These are phyloP conservation scores for Archips crataeganus DNA, from an alignment of 2,888 invertebrate species.

Conservation along the genomic window DNA sequence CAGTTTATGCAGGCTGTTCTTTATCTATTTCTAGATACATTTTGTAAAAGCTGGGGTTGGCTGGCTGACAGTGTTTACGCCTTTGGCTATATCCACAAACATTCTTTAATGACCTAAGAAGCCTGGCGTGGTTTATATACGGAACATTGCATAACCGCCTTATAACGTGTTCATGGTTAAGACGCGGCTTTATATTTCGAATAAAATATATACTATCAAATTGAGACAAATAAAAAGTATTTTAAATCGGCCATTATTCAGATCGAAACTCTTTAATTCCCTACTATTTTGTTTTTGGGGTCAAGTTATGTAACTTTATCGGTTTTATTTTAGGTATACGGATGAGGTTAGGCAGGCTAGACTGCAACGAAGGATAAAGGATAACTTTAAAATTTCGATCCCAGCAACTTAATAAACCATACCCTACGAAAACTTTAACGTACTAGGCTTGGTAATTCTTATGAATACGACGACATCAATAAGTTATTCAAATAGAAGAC, in stretches of 20 bases:
- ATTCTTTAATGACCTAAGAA: conserved; percentile 50
- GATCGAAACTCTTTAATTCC: neutral
- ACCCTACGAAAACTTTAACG: conserved; percentile 17
- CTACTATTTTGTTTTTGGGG: neutral
- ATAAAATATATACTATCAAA: too few relatives aligned
- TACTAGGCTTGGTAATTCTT: conserved; percentile 14
- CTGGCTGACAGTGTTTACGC: conserved; percentile 40
- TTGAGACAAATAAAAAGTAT: neutral
- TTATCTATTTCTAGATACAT: conserved; percentile 35
- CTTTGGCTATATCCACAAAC: conserved; percentile 45
- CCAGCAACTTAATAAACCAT: neutral
- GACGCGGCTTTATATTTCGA: neutral
- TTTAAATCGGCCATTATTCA: neutral
- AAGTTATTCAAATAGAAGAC: too few relatives aligned
- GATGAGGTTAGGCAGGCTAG: neutral
- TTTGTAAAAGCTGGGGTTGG: conserved; percentile 38
- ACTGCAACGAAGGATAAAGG: conserved; percentile 22
- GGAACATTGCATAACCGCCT: conserved; percentile 56
- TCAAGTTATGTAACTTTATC: neutral
- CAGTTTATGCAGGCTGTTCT: conserved; percentile 22
- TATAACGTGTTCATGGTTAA: neutral
- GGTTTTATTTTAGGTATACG: neutral
- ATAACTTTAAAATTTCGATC: too few relatives aligned
- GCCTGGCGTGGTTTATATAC: conserved; percentile 49
- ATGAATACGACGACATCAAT: too few relatives aligned